Evolutionary conservation across 1,140 invertebrate species (phyloP).

Genomic region (Phortica variegata): DNA sequence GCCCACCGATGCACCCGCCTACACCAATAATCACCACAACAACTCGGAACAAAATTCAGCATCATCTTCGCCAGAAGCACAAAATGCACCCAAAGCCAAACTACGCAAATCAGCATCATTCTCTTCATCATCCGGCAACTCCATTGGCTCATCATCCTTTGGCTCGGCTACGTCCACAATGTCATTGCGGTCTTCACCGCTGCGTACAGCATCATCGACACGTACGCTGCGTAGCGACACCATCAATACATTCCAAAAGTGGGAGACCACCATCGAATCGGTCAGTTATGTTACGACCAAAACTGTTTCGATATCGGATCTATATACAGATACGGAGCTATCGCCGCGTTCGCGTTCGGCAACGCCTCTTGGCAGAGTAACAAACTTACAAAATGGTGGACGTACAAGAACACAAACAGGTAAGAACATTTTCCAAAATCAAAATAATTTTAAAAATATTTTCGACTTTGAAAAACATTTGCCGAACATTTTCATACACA

Average conservation of each 20-base stretch:
- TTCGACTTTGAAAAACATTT: too few relatives aligned
- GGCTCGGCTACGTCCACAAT: constrained; percentile 48
- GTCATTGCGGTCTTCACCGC: constrained; percentile 41
- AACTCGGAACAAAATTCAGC: constrained; percentile 28
- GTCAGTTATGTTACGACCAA: constrained; percentile 53
- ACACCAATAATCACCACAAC: neutral
- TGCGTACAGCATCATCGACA: constrained; percentile 18
- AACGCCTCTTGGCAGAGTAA: neutral
- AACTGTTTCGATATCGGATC: constrained; percentile 45
- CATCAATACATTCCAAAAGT: constrained; percentile 53
- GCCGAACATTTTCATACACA: too few relatives aligned
- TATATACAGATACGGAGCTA: constrained; percentile 19
- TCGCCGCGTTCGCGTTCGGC: constrained; percentile 3
- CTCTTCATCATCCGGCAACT: constrained; percentile 35
- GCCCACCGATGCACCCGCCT: constrained; percentile 12
- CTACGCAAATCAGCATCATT: constrained; percentile 49
- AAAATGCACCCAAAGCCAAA: constrained; percentile 27
- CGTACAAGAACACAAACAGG: neutral
- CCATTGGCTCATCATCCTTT: constrained; percentile 32
- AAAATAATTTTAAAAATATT: too few relatives aligned
- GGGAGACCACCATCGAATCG: constrained; percentile 52
- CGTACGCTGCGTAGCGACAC: constrained; percentile 40
- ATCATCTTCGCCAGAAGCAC: constrained; percentile 28
- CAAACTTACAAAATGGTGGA: constrained; percentile 11
- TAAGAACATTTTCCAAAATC: too few relatives aligned